These are phyloP conservation scores for Temnothorax rugatulus DNA, from an alignment of 2,888 invertebrate species.

Conservation along the genomic window DNA sequence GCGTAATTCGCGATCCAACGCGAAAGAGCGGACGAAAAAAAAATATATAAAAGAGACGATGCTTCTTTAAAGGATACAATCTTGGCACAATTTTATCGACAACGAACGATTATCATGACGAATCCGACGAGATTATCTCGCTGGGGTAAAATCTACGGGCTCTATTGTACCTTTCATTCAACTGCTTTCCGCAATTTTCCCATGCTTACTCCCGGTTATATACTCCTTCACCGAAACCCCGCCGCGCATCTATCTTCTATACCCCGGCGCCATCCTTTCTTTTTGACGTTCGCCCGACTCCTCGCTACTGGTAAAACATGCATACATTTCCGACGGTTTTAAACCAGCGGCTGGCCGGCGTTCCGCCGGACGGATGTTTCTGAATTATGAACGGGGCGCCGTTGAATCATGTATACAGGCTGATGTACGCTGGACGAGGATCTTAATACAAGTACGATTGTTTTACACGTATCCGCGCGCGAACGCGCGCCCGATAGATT, in stretches of 20 bases:
- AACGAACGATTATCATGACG: not conserved
- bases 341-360: constrained; percentile 53
- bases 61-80: not conserved
- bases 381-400: constrained; percentile 68
- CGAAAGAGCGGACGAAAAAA: not conserved
- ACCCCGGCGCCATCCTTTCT: constrained; percentile 45
- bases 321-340: constrained; percentile 63
- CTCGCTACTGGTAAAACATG: constrained; percentile 66
- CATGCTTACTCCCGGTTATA: constrained; percentile 17
- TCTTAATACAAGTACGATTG: constrained; percentile 62
- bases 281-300: constrained; percentile 51
- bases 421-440: constrained; percentile 16
- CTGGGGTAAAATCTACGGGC: not conserved
- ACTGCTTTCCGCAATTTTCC: constrained; percentile 44
- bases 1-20: not conserved
- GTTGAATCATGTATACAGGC: constrained; percentile 51
- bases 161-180: constrained; percentile 18
- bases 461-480: constrained; percentile 44
- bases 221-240: constrained; percentile 13
- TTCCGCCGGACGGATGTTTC: constrained; percentile 63
- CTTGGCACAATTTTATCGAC: not conserved
- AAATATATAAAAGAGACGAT: not conserved
- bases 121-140: not conserved
- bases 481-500: not conserved
- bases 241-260: constrained; percentile 45